A percentile compares a stretch with the other conserved stretches of the same genome.
Conservation (phyloP, 2,888 invertebrate genomes). For the Acheta domesticus region DNA sequence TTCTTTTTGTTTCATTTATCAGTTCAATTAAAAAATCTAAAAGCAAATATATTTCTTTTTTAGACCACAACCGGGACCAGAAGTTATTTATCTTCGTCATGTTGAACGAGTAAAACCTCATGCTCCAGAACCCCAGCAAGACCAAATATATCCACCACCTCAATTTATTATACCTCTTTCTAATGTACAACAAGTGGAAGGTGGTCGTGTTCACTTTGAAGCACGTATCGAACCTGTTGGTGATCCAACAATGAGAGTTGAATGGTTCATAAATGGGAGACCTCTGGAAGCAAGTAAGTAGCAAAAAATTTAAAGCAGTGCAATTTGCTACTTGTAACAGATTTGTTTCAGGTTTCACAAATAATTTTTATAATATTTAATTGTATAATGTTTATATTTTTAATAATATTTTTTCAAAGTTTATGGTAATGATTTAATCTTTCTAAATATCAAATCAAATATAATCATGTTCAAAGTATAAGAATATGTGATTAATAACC, state of each 20-base stretch:
- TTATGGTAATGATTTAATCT: background rate
- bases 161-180: slow-evolving; percentile 85
- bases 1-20: too few species aligned
- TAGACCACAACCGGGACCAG: slow-evolving; percentile 72
- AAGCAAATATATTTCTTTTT: background rate
- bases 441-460: too few species aligned
- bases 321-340: too few species aligned
- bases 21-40: too few species aligned
- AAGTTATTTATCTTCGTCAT: slow-evolving; percentile 88
- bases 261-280: slow-evolving; percentile 92
- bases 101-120: slow-evolving; percentile 85
- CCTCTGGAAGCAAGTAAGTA: slow-evolving; percentile 86
- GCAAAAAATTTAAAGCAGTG: background rate
- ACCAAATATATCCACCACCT: slow-evolving; percentile 84
- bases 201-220: slow-evolving; percentile 93
- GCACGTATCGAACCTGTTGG: slow-evolving; percentile 95
- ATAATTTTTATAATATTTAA: background rate
- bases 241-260: slow-evolving; percentile 92
- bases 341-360: background rate
- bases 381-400: background rate
- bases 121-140: slow-evolving; percentile 76
- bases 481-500: too few species aligned
- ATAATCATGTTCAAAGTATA: too few species aligned
- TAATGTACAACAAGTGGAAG: slow-evolving; percentile 79
- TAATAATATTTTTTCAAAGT: background rate